Percentiles rank a stretch among this genome's conserved stretches.
Conservation (phyloP, 2,888 invertebrate genomes). For the Limnephilus marmoratus region DNA sequence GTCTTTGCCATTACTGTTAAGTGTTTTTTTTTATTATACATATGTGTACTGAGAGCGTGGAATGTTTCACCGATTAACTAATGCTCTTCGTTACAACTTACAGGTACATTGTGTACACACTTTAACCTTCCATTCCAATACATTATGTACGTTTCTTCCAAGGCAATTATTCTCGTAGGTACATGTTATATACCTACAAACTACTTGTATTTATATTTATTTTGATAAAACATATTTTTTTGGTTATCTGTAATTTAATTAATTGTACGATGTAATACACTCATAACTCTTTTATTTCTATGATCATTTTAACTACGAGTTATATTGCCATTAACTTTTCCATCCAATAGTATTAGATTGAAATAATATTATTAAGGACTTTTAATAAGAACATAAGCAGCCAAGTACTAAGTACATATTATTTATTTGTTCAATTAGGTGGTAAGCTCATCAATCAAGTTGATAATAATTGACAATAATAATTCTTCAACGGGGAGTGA, state of each 20-base stretch:
- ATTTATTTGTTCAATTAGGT: neutral
- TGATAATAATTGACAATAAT: neutral
- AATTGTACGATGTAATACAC: neutral
- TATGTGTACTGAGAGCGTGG: neutral
- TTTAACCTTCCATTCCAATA: neutral
- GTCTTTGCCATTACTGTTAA: neutral
- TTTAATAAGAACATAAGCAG: neutral
- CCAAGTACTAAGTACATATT: neutral
- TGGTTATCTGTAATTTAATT: neutral
- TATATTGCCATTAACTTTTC: neutral
- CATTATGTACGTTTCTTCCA: neutral
- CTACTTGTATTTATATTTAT: neutral
- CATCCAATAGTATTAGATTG: neutral
- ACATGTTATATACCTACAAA: no score
- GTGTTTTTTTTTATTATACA: neutral
- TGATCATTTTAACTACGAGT: neutral
- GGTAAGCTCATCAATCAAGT: neutral
- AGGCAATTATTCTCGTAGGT: neutral
- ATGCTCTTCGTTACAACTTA: no score
- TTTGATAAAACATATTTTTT: neutral
- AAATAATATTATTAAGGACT: neutral
- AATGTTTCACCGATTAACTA: neutral
- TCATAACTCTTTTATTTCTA: neutral
- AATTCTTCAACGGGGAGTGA: neutral
- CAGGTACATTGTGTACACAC: no score